Conservation (phyloP, 2,888 invertebrate genomes). For the Meteorus colon region DNA sequence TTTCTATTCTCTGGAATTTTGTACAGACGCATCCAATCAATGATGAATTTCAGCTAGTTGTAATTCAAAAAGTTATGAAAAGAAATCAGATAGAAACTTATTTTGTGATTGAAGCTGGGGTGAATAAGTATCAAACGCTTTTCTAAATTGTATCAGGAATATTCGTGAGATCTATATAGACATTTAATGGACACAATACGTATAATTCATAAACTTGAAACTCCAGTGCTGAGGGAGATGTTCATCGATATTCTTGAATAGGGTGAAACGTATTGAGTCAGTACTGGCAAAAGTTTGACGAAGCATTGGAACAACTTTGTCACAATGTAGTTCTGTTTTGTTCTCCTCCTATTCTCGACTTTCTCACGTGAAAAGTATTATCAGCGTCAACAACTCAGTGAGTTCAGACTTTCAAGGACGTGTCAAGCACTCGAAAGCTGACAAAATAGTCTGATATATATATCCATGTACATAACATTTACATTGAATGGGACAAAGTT, state of each 20-base stretch:
- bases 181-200: not conserved
- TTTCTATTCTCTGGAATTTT: too few relatives aligned
- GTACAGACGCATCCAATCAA: too few relatives aligned
- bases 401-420: conserved; percentile 1
- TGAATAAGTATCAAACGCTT: not conserved
- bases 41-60: too few relatives aligned
- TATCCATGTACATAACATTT: too few relatives aligned
- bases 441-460: not conserved
- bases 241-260: conserved; percentile 39
- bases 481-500: too few relatives aligned
- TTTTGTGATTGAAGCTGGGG: too few relatives aligned
- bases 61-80: too few relatives aligned
- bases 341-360: not conserved
- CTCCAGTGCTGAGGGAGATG: conserved; percentile 15
- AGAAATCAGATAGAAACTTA: too few relatives aligned
- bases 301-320: conserved; percentile 31
- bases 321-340: conserved; percentile 31
- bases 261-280: conserved; percentile 6
- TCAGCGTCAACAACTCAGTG: conserved; percentile 7
- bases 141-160: not conserved
- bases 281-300: conserved; percentile 1
- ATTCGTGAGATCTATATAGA: not conserved
- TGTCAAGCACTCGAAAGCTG: not conserved
- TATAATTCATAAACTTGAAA: not conserved
- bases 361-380: not conserved